phyloP scores from a whole-genome alignment of 2,888 invertebrate species.

The Saturnia pavonia region DNA sequence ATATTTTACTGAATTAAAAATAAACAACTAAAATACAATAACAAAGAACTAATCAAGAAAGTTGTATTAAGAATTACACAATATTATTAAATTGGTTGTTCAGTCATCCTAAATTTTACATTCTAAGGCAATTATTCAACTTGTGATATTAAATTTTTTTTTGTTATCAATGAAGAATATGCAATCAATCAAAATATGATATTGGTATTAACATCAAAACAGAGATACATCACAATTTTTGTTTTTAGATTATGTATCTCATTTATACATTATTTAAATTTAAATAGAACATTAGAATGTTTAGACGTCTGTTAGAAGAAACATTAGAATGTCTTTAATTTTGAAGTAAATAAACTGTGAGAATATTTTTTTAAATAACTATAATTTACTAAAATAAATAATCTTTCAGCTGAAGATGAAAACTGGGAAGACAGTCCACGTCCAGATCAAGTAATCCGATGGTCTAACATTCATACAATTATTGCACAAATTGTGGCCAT shows the following conservation, averaged over 20 bases:
- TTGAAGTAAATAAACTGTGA: background rate
- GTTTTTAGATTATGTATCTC: background rate
- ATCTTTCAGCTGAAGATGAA: constrained; percentile 66
- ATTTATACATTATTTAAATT: background rate
- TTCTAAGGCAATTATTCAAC: background rate
- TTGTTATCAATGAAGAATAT: background rate
- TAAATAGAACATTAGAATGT: too few species aligned
- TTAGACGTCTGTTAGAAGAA: background rate
- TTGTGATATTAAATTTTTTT: background rate
- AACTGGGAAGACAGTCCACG: constrained; percentile 84
- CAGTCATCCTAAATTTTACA: background rate
- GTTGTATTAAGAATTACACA: background rate
- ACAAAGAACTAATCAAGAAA: background rate
- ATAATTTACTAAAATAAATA: constrained; percentile 10
- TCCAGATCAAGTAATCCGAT: constrained; percentile 76
- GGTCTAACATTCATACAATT: constrained; percentile 84
- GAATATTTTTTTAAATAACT: background rate
- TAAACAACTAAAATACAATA: too few species aligned
- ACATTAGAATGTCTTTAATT: background rate
- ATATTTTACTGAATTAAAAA: too few species aligned
- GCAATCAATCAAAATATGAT: background rate
- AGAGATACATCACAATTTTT: too few species aligned
- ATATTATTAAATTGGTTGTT: background rate
- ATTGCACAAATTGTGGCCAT: constrained; percentile 75
- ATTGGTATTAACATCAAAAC: background rate